Evolutionary conservation across 2,888 invertebrate species (phyloP).

Genomic region (Habrosyne pyritoides): DNA sequence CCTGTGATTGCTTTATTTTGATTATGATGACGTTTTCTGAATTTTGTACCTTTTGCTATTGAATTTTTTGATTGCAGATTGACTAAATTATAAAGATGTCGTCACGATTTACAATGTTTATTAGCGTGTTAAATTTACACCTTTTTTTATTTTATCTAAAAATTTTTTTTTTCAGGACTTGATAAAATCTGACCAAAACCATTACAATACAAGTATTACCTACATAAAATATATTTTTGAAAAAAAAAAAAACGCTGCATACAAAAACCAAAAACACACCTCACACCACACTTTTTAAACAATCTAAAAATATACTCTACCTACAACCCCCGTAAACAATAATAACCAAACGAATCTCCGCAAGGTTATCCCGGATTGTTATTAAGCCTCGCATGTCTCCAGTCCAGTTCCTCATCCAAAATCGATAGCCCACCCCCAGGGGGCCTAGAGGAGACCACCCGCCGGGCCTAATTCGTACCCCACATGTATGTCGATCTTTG

Average conservation of each 20-base stretch:
- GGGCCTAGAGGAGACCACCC: slow-evolving; percentile 64
- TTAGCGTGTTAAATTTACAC: too few relatives aligned
- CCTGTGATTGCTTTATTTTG: background rate
- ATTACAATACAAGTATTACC: background rate
- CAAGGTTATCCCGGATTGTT: slow-evolving; percentile 76
- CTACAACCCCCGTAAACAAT: background rate
- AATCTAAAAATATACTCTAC: too few relatives aligned
- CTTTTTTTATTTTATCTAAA: background rate
- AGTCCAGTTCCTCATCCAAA: slow-evolving; percentile 82
- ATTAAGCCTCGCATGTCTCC: slow-evolving; percentile 81
- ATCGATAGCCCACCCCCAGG: slow-evolving; percentile 71
- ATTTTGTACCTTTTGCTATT: background rate
- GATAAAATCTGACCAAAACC: background rate
- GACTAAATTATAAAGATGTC: too few relatives aligned
- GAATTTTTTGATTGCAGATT: too few relatives aligned
- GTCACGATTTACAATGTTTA: too few relatives aligned
- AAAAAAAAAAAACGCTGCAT: too few relatives aligned
- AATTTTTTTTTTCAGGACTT: background rate
- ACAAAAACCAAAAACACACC: too few relatives aligned
- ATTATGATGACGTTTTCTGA: background rate
- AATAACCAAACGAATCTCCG: slow-evolving; percentile 16
- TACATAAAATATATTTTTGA: too few relatives aligned
- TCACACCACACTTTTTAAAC: too few relatives aligned
- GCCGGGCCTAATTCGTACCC: slow-evolving; percentile 71
- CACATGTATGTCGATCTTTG: slow-evolving; percentile 65